A percentile compares a stretch with the other conserved stretches of the same genome.
phyloP scores from a whole-genome alignment of 2,888 invertebrate genomes.

The Zelleria hepariella region DNA sequence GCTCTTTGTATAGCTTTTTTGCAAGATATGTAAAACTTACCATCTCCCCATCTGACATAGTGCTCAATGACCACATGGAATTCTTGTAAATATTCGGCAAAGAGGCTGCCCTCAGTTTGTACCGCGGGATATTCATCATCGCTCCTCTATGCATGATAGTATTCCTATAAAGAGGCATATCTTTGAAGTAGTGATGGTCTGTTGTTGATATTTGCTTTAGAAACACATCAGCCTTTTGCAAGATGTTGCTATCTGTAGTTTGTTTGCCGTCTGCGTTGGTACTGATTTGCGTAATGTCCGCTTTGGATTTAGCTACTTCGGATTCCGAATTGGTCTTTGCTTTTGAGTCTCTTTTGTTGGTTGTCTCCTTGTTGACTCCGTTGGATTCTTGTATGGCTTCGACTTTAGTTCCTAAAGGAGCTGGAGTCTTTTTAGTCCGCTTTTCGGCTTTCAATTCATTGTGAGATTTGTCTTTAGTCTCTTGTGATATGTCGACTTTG shows the following conservation, averaged over 20 bases:
- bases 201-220: slow-evolving; percentile 66
- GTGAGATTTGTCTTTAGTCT: background rate
- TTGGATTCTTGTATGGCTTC: background rate
- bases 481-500: background rate
- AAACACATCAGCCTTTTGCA: slow-evolving; percentile 34
- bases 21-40: slow-evolving; percentile 58
- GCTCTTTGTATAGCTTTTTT: too few species aligned
- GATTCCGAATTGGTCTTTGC: slow-evolving; percentile 8
- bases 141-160: slow-evolving; percentile 89
- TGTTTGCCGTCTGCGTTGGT: slow-evolving; percentile 4
- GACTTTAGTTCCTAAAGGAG: background rate
- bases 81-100: slow-evolving; percentile 91
- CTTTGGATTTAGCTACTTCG: background rate
- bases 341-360: slow-evolving; percentile 16
- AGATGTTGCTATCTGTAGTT: background rate
- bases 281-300: background rate
- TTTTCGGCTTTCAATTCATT: slow-evolving; percentile 16
- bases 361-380: slow-evolving; percentile 17
- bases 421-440: slow-evolving; percentile 14
- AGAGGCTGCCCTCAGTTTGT: slow-evolving; percentile 85
- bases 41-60: slow-evolving; percentile 74
- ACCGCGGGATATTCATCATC: slow-evolving; percentile 84
- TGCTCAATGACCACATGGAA: slow-evolving; percentile 81
- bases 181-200: slow-evolving; percentile 78
- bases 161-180: slow-evolving; percentile 80